Evolutionary conservation across 2,113 vertebrate species (phyloP), one percentile per base, ranked within the genome.

Genomic region (Pelecanus crispus): DNA sequence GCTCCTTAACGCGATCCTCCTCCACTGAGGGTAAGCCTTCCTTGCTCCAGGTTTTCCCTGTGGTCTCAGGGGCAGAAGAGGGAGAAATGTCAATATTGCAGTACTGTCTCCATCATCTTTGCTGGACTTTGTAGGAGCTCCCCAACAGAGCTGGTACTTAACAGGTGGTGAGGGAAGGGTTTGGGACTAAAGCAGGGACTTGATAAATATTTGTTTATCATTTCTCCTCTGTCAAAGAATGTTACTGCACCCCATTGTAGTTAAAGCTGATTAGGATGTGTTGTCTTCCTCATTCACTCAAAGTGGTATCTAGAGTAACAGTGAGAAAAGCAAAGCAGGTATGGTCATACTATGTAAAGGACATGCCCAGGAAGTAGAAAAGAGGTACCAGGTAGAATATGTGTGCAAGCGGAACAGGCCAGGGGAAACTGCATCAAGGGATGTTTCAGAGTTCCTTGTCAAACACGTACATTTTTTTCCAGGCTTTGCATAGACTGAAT

Each of bases 351-450:
- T 34, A 26, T 42, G 24, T 45, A 80, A 66, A 59, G 24, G 18
- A 42, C 0, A 0, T 36, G 22, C 11, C 47, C 1, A 2, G 36
- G 36, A 67, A 26, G 18, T 19, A 75, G n/a, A 55, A 81, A 81
- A 62, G 56, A 67, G 36, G 20, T 47, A 44, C n/a, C 17, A n/a
- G 8, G 8, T 45, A 38, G 38, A 91, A 38, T 14, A 73, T 22
- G 47, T 36, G 31, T 59, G 26, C 14, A 67, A 55, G 25, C 42
- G 31, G n/a, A 92, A 58, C 11, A 25, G 44, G 40, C 44, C 26
- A 71, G 28, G 52, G 40, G 22, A 71, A 89, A 42, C 42, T 81
- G 68, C 52, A 68, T 18, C 6, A 6, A 44, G 21, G 61, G 29
- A 28, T 21, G 52, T 61, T 42, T 71, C 29, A 26, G 29, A 86